Percentiles rank a stretch among this genome's conserved stretches.
phyloP scores from a whole-genome alignment of 2,113 vertebrate species.

The Chionomys nivalis region DNA sequence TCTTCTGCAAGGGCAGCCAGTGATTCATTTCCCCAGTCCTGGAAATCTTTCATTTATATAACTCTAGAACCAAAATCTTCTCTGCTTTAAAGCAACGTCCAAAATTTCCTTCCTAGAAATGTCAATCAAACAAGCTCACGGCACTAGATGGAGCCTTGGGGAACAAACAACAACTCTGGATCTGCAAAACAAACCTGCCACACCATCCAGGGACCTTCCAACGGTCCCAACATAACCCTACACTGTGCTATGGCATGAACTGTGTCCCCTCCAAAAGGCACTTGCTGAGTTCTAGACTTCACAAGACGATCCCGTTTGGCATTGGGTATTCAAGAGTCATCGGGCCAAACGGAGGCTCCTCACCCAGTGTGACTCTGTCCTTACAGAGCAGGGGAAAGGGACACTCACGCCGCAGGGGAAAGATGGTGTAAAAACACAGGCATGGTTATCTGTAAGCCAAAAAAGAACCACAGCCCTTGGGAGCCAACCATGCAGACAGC shows the following conservation, averaged over 20 bases:
- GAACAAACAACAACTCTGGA: neutral
- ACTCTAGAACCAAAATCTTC: slow-evolving; percentile 1
- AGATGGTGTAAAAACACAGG: neutral
- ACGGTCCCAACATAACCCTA: neutral
- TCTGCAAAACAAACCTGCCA: slow-evolving; percentile 13
- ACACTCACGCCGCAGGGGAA: neutral
- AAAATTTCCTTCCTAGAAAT: slow-evolving; percentile 30
- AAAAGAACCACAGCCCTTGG: neutral
- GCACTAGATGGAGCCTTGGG: neutral
- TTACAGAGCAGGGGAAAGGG: neutral
- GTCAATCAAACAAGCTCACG: neutral
- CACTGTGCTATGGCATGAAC: neutral
- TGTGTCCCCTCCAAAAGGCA: neutral
- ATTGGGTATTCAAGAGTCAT: neutral
- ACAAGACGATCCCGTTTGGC: neutral
- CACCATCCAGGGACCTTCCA: neutral
- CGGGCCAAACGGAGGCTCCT: neutral
- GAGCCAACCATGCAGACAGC: neutral
- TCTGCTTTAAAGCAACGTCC: neutral
- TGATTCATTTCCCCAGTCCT: neutral
- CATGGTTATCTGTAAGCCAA: neutral
- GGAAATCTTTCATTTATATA: neutral
- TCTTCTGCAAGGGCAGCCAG: neutral
- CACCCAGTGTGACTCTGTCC: neutral
- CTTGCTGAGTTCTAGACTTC: neutral